These are phyloP conservation scores for Grus americana DNA, from an alignment of 2,113 vertebrate genomes.

Conservation along the genomic window DNA sequence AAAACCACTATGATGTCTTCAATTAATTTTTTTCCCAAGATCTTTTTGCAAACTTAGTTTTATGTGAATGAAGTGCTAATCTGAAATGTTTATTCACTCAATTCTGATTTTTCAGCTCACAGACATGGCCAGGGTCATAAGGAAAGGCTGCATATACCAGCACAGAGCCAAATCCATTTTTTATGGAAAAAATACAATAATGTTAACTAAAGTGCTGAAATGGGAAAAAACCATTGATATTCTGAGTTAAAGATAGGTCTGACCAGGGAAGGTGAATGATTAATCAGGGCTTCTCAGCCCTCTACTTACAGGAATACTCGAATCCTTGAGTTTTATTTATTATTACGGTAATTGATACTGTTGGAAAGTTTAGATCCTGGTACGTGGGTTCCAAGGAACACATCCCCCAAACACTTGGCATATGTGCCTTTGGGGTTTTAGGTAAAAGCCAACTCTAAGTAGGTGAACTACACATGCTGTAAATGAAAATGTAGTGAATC, in stretches of 20 bases:
- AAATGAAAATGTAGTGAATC: not conserved
- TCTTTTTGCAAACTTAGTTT: constrained; percentile 40
- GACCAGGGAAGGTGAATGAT: not conserved
- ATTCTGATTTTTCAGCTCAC: not conserved
- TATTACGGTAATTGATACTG: not conserved
- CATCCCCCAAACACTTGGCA: not conserved
- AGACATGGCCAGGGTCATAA: not conserved
- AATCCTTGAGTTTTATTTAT: not conserved
- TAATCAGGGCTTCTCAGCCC: not conserved
- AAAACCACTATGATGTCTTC: constrained; percentile 52
- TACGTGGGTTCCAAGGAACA: not conserved
- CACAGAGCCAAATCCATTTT: not conserved
- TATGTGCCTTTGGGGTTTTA: not conserved
- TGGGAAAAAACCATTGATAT: not conserved
- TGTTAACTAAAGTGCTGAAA: not conserved
- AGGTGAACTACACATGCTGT: not conserved
- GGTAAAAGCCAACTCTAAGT: not conserved
- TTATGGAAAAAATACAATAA: not conserved
- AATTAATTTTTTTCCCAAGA: not conserved
- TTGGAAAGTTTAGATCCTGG: not conserved
- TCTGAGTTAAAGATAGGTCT: not conserved
- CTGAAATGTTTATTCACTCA: not conserved
- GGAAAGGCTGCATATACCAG: not conserved
- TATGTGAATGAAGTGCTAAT: constrained; percentile 21
- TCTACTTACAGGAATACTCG: not conserved